Evolutionary conservation across 2,797 vertebrate species (phyloP).

Genomic region (Cyprinella venusta): DNA sequence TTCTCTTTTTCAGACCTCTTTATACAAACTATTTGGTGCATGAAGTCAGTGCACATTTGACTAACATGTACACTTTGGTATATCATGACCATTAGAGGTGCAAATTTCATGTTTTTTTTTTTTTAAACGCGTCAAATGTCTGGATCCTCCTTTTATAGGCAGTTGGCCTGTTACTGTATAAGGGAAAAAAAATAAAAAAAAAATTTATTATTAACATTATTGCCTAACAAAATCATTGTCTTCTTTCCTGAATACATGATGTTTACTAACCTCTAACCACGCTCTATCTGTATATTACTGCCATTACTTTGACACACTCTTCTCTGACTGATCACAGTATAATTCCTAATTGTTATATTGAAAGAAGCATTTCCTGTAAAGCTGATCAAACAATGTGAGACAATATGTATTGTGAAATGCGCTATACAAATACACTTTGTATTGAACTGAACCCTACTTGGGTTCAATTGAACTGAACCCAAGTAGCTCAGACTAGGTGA

Average conservation of each 20-base stretch:
- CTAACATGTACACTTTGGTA: background rate
- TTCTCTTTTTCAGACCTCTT: background rate
- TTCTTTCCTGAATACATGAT: background rate
- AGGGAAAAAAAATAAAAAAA: rapidly evolving
- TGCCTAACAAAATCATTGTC: background rate
- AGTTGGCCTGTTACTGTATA: no score
- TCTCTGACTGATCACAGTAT: background rate
- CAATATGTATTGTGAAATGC: background rate
- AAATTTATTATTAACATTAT: background rate
- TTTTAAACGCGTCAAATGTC: background rate
- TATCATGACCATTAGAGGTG: background rate
- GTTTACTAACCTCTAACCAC: background rate
- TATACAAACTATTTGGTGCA: background rate
- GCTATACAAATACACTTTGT: background rate
- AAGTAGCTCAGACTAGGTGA: background rate
- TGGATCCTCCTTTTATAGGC: background rate
- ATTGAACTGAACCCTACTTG: background rate
- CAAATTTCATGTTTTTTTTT: background rate
- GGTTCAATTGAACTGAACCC: background rate
- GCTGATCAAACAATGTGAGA: background rate
- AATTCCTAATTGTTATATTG: background rate
- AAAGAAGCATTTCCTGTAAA: background rate
- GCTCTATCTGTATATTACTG: background rate
- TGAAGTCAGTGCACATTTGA: background rate
- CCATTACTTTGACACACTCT: background rate